Evolutionary conservation across 2,113 vertebrate genomes (phyloP).

Genomic region (Gallinago media): DNA sequence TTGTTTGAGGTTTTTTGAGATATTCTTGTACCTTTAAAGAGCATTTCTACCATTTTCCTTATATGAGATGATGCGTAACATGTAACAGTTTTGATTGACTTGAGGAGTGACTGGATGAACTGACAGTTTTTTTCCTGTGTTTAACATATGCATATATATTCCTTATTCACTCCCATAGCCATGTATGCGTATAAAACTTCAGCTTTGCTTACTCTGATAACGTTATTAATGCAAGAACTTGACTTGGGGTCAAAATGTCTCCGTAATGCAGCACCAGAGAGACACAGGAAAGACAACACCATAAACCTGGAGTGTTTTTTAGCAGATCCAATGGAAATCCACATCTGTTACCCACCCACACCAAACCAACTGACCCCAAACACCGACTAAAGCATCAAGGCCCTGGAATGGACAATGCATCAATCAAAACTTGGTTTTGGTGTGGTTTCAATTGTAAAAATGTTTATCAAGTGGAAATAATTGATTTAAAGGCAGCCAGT

Average conservation of each 20-base stretch:
- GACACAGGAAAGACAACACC: not conserved
- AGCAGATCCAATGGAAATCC: not conserved
- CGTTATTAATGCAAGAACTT: not conserved
- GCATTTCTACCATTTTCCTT: not conserved
- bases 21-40: not conserved
- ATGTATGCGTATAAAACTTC: not conserved
- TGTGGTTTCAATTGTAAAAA: constrained; percentile 8
- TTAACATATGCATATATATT: not conserved
- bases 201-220: not conserved
- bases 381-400: not conserved
- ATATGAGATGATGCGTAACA: not conserved
- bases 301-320: not conserved
- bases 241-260: not conserved
- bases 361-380: not conserved
- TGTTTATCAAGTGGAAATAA: constrained; percentile 17
- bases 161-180: not conserved
- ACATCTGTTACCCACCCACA: not conserved
- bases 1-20: not conserved
- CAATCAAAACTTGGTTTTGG: not conserved
- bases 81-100: not conserved
- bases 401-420: not conserved
- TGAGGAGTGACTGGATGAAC: not conserved
- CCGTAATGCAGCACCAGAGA: not conserved
- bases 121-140: not conserved
- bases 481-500: constrained; percentile 14